Conservation (phyloP, 2,888 invertebrate species). For the Cyaniris semiargus region DNA sequence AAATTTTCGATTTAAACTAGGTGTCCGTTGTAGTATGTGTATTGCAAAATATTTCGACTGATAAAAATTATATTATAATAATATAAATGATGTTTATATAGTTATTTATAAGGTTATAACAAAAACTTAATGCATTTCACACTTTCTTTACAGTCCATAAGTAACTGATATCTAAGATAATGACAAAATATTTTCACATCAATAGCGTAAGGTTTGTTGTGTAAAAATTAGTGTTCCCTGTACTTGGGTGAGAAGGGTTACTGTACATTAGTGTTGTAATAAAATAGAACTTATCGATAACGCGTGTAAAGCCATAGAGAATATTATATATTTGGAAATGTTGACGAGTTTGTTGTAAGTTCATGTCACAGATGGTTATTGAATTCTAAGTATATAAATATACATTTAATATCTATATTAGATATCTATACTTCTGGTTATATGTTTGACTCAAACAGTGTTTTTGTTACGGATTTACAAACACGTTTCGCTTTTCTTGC, state of each 20-base stretch:
- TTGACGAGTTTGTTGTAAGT: slow-evolving; percentile 75
- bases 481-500: slow-evolving; percentile 67
- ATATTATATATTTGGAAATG: slow-evolving; percentile 78
- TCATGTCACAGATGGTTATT: slow-evolving; percentile 70
- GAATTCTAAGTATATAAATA: slow-evolving; percentile 61
- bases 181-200: slow-evolving; percentile 79
- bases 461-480: slow-evolving; percentile 64
- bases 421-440: slow-evolving; percentile 61
- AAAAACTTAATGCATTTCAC: slow-evolving; percentile 79
- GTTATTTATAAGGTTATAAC: slow-evolving; percentile 72
- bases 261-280: slow-evolving; percentile 74
- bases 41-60: slow-evolving; percentile 77
- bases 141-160: slow-evolving; percentile 78
- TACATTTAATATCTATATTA: slow-evolving; percentile 45
- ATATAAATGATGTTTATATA: slow-evolving; percentile 74
- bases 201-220: slow-evolving; percentile 77
- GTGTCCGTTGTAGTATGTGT: slow-evolving; percentile 36
- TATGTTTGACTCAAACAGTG: slow-evolving; percentile 60
- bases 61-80: slow-evolving; percentile 60
- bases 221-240: slow-evolving; percentile 73
- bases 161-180: slow-evolving; percentile 70
- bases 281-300: slow-evolving; percentile 70
- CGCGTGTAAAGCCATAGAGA: slow-evolving; percentile 73
- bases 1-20: slow-evolving; percentile 17
- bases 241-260: slow-evolving; percentile 71